Evolutionary conservation across 2,888 invertebrate species (phyloP), one percentile per base, ranked within the genome.

Genomic region (Schrankia costaestrigalis): DNA sequence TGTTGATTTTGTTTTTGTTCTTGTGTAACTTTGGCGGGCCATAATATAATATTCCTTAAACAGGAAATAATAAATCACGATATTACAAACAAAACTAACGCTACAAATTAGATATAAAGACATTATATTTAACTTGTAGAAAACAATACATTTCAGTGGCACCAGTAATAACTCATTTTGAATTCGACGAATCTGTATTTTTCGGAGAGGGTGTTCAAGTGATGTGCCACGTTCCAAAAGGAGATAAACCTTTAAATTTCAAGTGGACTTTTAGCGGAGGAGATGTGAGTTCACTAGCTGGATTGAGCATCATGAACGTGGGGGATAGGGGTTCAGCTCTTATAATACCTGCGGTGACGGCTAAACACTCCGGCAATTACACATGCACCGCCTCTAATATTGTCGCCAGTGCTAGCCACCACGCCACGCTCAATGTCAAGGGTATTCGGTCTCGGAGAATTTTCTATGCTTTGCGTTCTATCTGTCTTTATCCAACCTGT

Each of bases 231-330:
- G 90, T 91, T 32, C 83, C 89, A 22, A 91, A 91, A 73, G 92
- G 93, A 39, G 93, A 94, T 70, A 89, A 90, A 51, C 94, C 94
- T 34, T 88, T 95, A 56, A 90, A 89, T 57, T 91, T 95, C 68
- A 90, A 90, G 36, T 95, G 95, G 95, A 90, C 87, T 55, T 92
- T 93, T 79, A 92, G 93, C 84, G 82, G 89, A 63, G 86, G 84
- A 81, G 88, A 87, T 59, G 83, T 86, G 85, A 83, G 86, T 81
- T 78, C 84, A 37, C 83, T 89, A 58, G 75, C 89, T 60, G 90
- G 91, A 68, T 83, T 91, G 63, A 89, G 90, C 76, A 90, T 93
- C 48, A 90, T 90, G 71, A 91, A 90, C 71, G 91, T 90, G 56
- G 90, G 90, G 56, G 90, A 90, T 70, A 89, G 90, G 70, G 91